Percentiles rank a stretch among this genome's conserved stretches.
Conservation (phyloP, 2,888 invertebrate species). For the Barypeithes pellucidus region DNA sequence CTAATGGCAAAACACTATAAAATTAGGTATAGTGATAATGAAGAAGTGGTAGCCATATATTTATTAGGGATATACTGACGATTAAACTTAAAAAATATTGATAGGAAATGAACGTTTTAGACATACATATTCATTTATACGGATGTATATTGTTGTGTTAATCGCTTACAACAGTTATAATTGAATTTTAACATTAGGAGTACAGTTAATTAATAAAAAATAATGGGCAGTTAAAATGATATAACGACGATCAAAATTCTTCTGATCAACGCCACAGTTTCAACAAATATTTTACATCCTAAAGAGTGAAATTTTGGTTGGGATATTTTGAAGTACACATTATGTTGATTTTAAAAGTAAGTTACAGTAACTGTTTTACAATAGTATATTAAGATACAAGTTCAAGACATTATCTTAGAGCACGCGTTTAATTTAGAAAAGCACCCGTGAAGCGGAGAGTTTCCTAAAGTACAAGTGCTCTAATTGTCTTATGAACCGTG, state of each 20-base stretch:
- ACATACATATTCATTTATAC: slow-evolving; percentile 13
- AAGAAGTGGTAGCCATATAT: slow-evolving; percentile 23
- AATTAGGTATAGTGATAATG: slow-evolving; percentile 22
- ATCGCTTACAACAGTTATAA: slow-evolving; percentile 18
- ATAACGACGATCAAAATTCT: background rate
- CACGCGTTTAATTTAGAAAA: too few species aligned
- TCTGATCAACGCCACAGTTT: background rate
- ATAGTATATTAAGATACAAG: too few species aligned
- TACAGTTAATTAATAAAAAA: slow-evolving; percentile 24
- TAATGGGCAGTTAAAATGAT: slow-evolving; percentile 13
- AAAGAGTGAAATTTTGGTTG: too few species aligned
- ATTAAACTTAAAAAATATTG: slow-evolving; percentile 1
- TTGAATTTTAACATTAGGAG: slow-evolving; percentile 12
- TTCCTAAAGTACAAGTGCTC: too few species aligned
- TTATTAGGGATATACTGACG: slow-evolving; percentile 13
- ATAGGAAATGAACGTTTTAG: slow-evolving; percentile 1
- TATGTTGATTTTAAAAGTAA: too few species aligned
- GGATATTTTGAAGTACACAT: too few species aligned
- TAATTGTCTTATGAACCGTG: too few species aligned
- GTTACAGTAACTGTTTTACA: too few species aligned
- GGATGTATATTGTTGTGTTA: slow-evolving; percentile 1
- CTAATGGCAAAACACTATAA: slow-evolving; percentile 40
- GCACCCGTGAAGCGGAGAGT: too few species aligned
- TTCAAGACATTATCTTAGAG: too few species aligned
- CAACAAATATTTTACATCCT: too few species aligned